These are phyloP conservation scores for Hirudinaria manillensis DNA, from an alignment of 2,888 invertebrate genomes.

Conservation along the genomic window DNA sequence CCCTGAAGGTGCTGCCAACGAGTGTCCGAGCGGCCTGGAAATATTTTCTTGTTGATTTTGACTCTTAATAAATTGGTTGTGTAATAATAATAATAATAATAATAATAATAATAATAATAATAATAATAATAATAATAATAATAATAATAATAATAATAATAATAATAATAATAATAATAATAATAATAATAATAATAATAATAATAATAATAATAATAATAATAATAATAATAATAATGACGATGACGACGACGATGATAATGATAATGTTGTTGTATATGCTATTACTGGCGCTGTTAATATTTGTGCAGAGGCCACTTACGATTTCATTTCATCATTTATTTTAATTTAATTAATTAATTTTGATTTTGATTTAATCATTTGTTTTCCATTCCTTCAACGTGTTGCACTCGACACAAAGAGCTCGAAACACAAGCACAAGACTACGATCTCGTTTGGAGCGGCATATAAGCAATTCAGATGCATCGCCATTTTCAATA, in stretches of 20 bases:
- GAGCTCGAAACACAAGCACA: too few species aligned
- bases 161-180: background rate
- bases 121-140: background rate
- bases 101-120: background rate
- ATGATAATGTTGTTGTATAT: background rate
- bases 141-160: background rate
- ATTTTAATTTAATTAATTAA: too few species aligned
- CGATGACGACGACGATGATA: background rate
- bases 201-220: background rate
- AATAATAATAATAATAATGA: background rate
- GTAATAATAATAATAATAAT: background rate
- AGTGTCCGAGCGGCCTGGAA: background rate
- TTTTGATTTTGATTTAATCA: too few species aligned
- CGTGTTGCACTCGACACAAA: too few species aligned
- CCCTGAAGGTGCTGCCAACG: too few species aligned
- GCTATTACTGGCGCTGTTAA: too few species aligned
- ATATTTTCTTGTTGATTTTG: background rate
- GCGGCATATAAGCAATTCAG: too few species aligned
- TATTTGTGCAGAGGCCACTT: too few species aligned
- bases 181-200: background rate
- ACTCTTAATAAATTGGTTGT: background rate
- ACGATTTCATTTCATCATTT: too few species aligned
- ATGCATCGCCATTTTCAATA: too few species aligned
- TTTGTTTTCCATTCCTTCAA: too few species aligned
- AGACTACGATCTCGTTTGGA: too few species aligned